Base-by-base conservation (phyloP, 2,113 vertebrate genomes). In the Lepisosteus osseus region DNA sequence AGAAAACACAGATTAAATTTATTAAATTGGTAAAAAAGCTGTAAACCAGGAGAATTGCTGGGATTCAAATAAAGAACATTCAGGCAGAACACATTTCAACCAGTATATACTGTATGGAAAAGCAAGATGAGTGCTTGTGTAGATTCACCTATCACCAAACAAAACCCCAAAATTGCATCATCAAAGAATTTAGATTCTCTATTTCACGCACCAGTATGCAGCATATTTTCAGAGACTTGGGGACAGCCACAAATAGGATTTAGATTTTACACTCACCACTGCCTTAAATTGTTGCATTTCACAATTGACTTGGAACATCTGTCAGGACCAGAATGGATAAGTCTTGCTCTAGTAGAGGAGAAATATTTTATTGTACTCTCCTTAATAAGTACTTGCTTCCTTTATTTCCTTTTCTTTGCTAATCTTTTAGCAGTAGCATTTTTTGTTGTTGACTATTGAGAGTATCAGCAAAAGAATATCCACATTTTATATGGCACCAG, bases 121-220 rank as follows among this genome's bases (percentile, higher is more conserved):
- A 73, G 74, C 57, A 73, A 71, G 83, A 85, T 84, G 78, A 85
- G 47, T 81, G n/a, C 17, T 56, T 40, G 40, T 5, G 12, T 13
- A 56, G 2, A 43, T 69, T 69, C 55, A 17, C 17, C 68, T 11
- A 51, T 61, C 57, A 80, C 72, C 69, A 17, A 44, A 61, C 68
- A 44, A 76, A 62, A 74, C 40, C 14, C 43, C 17, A 61, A 66
- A 66, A 43, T 3, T 7, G 54, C 15, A 17, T 73, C 43, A 54
- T 43, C 11, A 64, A 45, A 64, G 61, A 71, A 61, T 55, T 65
- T 61, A 3, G 55, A n/a, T 73, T 80, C 68, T 75, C 77, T 65
- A 83, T 86, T 85, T 87, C 81, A 80, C 67, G 79, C 80, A 77
- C 80, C 75, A 64, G 74, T 79, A 67, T 83, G 72, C 77, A 72